A percentile compares a stretch with the other conserved stretches of the same genome.
Conservation (phyloP, 2,113 vertebrate species). For the Centropristis striata region DNA sequence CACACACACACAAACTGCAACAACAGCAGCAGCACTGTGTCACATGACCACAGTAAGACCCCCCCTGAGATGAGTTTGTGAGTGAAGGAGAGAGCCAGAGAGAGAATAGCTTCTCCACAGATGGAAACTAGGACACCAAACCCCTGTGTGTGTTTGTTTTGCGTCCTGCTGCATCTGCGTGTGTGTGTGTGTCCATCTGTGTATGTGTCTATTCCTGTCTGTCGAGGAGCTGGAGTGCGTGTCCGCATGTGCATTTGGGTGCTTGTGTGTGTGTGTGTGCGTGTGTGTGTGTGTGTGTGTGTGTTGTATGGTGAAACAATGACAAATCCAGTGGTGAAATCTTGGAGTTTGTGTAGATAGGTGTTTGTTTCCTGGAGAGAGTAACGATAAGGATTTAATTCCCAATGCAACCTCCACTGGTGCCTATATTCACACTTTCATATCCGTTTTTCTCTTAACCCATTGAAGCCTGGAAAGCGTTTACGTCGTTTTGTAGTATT, state of each 20-base stretch:
- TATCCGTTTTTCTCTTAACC: too few relatives aligned
- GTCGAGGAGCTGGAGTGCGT: slow-evolving; percentile 28
- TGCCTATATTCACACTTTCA: not conserved
- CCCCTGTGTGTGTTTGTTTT: slow-evolving; percentile 73
- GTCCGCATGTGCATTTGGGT: slow-evolving; percentile 30
- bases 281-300: slow-evolving; percentile 19
- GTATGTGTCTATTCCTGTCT: slow-evolving; percentile 40
- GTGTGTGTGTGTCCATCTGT: slow-evolving; percentile 48
- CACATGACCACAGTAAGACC: slow-evolving; percentile 67
- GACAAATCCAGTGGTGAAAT: slow-evolving; percentile 51
- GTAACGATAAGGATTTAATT: not conserved
- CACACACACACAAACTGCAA: slow-evolving; percentile 24
- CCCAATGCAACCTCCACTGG: not conserved
- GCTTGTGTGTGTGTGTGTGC: slow-evolving; percentile 11
- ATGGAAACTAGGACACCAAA: slow-evolving; percentile 82
- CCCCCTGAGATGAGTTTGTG: slow-evolving; percentile 59
- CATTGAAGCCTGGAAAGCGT: too few relatives aligned
- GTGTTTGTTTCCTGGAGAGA: slow-evolving; percentile 49
- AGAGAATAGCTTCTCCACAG: slow-evolving; percentile 73
- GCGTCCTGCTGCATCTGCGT: slow-evolving; percentile 62
- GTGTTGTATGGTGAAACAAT: slow-evolving; percentile 10
- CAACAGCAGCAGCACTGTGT: slow-evolving; percentile 52
- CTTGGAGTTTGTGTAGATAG: slow-evolving; percentile 5
- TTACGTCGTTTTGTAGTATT: too few relatives aligned
- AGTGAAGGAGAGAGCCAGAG: slow-evolving; percentile 64